Base-by-base conservation (phyloP, 1,140 invertebrate species). In the Drosophila saltans region DNA sequence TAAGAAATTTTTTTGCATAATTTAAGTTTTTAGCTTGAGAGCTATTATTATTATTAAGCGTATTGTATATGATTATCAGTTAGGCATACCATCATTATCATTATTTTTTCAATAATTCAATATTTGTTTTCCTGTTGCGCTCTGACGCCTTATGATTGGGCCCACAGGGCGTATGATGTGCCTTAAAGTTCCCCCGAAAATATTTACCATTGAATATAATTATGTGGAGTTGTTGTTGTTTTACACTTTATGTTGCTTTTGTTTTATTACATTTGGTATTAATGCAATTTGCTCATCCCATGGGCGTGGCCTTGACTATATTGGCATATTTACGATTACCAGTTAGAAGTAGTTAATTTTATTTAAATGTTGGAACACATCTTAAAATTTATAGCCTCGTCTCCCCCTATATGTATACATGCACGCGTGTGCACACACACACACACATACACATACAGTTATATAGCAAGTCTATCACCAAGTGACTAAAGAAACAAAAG, bases 291-390 rank as follows among this genome's bases (percentile, higher is more conserved):
- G 57, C 40, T 59, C 57, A 26, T 26, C 21, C 21, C 10, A 33
- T 59, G 57, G 33, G 16, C 33, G 39, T 59, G 57, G 57, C 57
- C 57, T 39, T 21, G 57, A 59, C 33, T 40, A 59, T 36, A 9
- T 39, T 59, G 57, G 16, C 57, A 11, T 40, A 59, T 59, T 59
- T 8, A 59, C 33, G 57, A 59, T 36, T 59, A 59, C 57, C 57
- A 39, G 57, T 59, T 39, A 59, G 57, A 59, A 40, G 57, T 59
- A 59, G 57, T 59, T 40, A 39, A 59, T 11, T 33, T 28, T 57
- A 33, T 33, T 58, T 58, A 58, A 58, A 58, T 21, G 57, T 21
- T 59, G 16, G 57, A 59, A 26, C 57, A 59, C 36, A 24, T 59
- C 45, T 52, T 2, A 24, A 59, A 59, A 59, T 59, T 59, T 59